These are phyloP conservation scores for Rallus crepitans DNA, from an alignment of 2,797 vertebrate species.

Conservation along the genomic window DNA sequence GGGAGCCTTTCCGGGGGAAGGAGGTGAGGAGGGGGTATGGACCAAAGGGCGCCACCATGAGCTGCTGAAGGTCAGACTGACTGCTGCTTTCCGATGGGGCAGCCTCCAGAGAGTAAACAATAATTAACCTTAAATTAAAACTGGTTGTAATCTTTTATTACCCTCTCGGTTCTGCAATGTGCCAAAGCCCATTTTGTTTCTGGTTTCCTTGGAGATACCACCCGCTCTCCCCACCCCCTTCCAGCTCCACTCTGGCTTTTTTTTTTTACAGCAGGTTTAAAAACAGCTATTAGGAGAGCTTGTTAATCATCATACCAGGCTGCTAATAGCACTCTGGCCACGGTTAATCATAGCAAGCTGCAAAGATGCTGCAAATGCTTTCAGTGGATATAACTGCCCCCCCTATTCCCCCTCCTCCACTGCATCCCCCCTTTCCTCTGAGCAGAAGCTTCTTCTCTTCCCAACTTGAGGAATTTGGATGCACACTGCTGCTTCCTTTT, in stretches of 20 bases:
- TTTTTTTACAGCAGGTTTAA: conserved; percentile 31
- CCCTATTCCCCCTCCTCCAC: background rate
- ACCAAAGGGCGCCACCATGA: background rate
- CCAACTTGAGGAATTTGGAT: background rate
- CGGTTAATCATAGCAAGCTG: conserved; percentile 33
- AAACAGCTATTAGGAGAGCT: conserved; percentile 65
- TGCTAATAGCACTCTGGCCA: conserved; percentile 57
- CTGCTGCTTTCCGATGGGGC: background rate
- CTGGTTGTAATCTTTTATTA: conserved; percentile 58
- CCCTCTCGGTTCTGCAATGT: background rate
- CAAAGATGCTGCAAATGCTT: conserved; percentile 26
- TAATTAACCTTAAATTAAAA: conserved; percentile 75
- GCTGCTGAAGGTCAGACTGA: conserved; percentile 11
- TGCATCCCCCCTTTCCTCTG: background rate
- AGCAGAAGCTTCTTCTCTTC: background rate
- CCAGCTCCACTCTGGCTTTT: background rate
- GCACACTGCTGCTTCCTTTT: background rate
- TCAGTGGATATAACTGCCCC: background rate
- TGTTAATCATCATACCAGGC: conserved; percentile 58
- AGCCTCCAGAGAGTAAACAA: conserved; percentile 66
- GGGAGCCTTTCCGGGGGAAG: accelerated
- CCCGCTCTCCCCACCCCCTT: conserved; percentile 22
- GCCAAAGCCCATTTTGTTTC: conserved; percentile 48
- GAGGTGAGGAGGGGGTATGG: background rate
- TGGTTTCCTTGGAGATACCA: conserved; percentile 65